Evolutionary conservation across 2,797 vertebrate genomes (phyloP), one percentile per base, ranked within the genome.

Genomic region (Pempheris klunzingeri): DNA sequence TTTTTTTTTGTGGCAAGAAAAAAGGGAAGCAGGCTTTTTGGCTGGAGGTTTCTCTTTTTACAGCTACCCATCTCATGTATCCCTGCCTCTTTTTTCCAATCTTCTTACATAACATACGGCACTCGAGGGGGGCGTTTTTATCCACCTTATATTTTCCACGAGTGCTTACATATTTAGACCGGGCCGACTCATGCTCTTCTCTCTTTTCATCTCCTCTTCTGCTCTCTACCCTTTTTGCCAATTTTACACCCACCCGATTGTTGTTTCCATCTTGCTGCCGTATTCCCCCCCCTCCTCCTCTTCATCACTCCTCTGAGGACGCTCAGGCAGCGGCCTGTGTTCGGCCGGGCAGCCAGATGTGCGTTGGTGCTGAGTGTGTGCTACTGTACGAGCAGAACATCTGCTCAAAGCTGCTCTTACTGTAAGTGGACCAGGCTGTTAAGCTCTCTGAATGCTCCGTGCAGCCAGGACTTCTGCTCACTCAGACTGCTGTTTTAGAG

Each of bases 191-290:
- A 15, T 4, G 38, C 78, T 85, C 71, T 68, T 44, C 14, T 77
- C 53, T 76, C 82, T 80, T 74, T 81, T 77, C 70, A 71, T 57
- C 71, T 69, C 81, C 73, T 81, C 80, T 73, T 43, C 63, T 82
- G 75, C 84, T 50, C 80, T 86, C 80, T 76, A 74, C 74, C 78
- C 85, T 90, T 77, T n/a, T n/a, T n/a, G n/a, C n/a, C 74, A 78
- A 80, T 82, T 89, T 87, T 64, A 83, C 87, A 69, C 85, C 84
- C 89, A 87, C 90, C 68, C 62, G 9, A 71, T 71, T 46, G 59
- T 70, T 69, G 77, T 82, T 80, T 81, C 70, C 79, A 70, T 62
- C 81, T 81, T 84, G 7, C 73, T 63, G 67, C 64, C 49, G 28
- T 49, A 47, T 30, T 64, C 44, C 28, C 47, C 64, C 28, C 32